These are phyloP conservation scores for Diprion similis DNA, from an alignment of 1,140 invertebrate genomes.

Conservation along the genomic window DNA sequence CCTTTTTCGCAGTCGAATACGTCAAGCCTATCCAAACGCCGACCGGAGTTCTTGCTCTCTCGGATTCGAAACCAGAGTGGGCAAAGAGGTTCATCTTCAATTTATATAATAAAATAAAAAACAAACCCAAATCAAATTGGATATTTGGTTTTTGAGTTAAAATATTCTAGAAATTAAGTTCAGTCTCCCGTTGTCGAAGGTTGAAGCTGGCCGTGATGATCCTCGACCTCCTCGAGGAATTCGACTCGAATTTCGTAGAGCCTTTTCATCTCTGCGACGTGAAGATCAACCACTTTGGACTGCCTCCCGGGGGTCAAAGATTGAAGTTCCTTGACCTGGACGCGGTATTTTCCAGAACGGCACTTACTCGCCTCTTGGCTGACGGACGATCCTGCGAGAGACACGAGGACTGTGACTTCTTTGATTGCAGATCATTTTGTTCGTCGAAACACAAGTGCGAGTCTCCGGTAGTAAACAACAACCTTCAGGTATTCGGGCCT, in stretches of 20 bases:
- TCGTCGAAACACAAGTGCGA: conserved; percentile 60
- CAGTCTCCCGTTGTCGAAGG: conserved; percentile 25
- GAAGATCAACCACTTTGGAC: conserved; percentile 72
- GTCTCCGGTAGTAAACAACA: conserved; percentile 66
- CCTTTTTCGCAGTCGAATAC: conserved; percentile 69
- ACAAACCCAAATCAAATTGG: too few species aligned
- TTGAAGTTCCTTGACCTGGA: conserved; percentile 70
- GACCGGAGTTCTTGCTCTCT: conserved; percentile 42
- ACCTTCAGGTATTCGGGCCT: conserved; percentile 62
- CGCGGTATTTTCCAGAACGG: conserved; percentile 60
- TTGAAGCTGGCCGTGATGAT: conserved; percentile 67
- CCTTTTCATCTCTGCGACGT: conserved; percentile 72
- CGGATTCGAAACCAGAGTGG: conserved; percentile 49
- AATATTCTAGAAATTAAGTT: too few species aligned
- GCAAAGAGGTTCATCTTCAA: conserved; percentile 32
- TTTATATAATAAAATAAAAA: too few species aligned
- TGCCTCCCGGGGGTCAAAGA: conserved; percentile 60
- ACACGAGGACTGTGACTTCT: conserved; percentile 70
- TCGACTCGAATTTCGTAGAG: conserved; percentile 65
- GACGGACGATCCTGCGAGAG: conserved; percentile 58
- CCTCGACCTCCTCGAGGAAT: conserved; percentile 66
- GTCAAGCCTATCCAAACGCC: conserved; percentile 59
- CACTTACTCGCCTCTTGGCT: conserved; percentile 56
- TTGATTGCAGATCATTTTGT: conserved; percentile 70
- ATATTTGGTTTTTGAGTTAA: too few species aligned